Evolutionary conservation across 2,113 vertebrate species (phyloP).

Genomic region (Leptobrachium leishanense): DNA sequence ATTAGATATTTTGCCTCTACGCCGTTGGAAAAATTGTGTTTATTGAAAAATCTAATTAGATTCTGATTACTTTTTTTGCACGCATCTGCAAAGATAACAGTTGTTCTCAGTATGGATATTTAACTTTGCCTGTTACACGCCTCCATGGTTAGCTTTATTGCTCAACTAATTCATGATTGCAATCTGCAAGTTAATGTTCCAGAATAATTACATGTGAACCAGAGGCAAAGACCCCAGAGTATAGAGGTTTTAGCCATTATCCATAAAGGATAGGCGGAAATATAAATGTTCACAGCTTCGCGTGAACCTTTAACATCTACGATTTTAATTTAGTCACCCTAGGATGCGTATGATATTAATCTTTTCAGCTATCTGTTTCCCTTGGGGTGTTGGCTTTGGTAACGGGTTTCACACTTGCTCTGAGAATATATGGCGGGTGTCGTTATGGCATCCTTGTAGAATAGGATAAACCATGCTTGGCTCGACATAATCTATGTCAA

Average conservation of each 20-base stretch:
- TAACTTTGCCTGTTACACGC: conserved; percentile 12
- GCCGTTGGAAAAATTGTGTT: background rate
- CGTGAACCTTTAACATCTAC: background rate
- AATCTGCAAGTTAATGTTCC: conserved; percentile 37
- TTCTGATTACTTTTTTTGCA: background rate
- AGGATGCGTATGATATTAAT: background rate
- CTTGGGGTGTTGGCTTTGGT: too few relatives aligned
- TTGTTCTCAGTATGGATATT: conserved; percentile 25
- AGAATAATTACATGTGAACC: conserved; percentile 35
- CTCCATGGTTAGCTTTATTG: conserved; percentile 37
- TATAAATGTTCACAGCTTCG: conserved; percentile 1
- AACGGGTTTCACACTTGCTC: too few relatives aligned
- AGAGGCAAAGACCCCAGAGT: background rate
- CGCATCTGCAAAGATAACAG: conserved; percentile 44
- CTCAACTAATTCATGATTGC: conserved; percentile 44
- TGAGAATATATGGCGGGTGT: too few relatives aligned
- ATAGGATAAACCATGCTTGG: too few relatives aligned
- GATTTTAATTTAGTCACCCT: background rate
- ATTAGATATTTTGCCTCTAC: background rate
- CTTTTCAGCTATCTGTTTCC: background rate
- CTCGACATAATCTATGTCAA: too few relatives aligned
- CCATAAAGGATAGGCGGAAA: conserved; percentile 21
- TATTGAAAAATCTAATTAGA: conserved; percentile 20
- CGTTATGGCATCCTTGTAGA: too few relatives aligned
- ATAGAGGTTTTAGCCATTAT: background rate